Evolutionary conservation across 2,888 invertebrate species (phyloP).

Genomic region (Leucania comma): DNA sequence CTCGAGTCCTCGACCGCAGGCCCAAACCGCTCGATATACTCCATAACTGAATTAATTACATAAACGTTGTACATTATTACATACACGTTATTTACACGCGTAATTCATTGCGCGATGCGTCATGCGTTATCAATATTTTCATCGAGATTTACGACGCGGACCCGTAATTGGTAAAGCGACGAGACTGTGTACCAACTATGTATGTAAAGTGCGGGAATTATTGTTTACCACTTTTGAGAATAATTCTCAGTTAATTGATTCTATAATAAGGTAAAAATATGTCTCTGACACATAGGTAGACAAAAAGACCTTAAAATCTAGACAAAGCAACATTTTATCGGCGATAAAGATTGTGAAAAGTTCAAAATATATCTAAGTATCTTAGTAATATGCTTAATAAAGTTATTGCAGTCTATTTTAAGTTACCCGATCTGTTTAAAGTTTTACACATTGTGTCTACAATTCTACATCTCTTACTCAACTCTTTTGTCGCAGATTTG

Average conservation of each 20-base stretch:
- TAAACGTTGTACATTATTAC: conserved; percentile 63
- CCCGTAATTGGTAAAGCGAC: conserved; percentile 77
- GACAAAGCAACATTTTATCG: background rate
- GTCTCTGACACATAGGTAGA: background rate
- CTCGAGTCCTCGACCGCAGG: conserved; percentile 46
- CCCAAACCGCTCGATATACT: conserved; percentile 42
- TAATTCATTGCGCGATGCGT: conserved; percentile 74
- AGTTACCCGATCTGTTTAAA: too few relatives aligned
- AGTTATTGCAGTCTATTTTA: too few relatives aligned
- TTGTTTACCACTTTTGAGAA: background rate
- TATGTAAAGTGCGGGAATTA: background rate
- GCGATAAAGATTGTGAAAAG: background rate
- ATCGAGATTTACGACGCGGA: conserved; percentile 80
- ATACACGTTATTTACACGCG: conserved; percentile 72
- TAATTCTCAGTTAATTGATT: background rate
- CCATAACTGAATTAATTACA: conserved; percentile 76
- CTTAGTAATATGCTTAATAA: too few relatives aligned
- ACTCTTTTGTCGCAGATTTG: too few relatives aligned
- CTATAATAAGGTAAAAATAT: background rate
- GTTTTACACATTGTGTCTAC: too few relatives aligned
- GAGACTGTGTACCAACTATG: conserved; percentile 16
- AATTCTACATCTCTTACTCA: too few relatives aligned
- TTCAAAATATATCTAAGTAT: too few relatives aligned
- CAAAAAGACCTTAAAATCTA: background rate
- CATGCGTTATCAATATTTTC: conserved; percentile 83